These are phyloP conservation scores for Vicugna pacos DNA, from an alignment of 2,113 vertebrate species.

Conservation along the genomic window DNA sequence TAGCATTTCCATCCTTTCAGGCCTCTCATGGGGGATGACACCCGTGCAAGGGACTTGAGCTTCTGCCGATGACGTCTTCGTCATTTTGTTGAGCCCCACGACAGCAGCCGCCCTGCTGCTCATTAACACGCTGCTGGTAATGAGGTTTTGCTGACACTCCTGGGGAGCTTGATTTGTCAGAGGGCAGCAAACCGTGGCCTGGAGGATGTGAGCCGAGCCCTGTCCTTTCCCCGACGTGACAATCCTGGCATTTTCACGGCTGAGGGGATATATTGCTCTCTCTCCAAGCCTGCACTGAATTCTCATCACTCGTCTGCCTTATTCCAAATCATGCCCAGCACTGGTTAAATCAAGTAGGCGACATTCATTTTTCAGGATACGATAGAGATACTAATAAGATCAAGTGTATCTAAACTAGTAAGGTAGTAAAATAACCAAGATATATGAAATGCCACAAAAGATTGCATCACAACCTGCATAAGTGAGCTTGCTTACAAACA, in stretches of 20 bases:
- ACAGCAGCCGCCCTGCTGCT: not conserved
- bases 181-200: slow-evolving; percentile 48
- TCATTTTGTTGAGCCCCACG: slow-evolving; percentile 34
- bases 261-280: not conserved
- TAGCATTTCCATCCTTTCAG: slow-evolving; percentile 43
- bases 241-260: not conserved
- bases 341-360: not conserved
- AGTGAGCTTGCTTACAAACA: not conserved
- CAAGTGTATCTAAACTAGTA: not conserved
- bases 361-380: not conserved
- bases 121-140: slow-evolving; percentile 48
- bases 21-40: not conserved
- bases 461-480: not conserved
- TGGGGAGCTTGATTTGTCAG: slow-evolving; percentile 25
- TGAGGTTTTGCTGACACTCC: slow-evolving; percentile 21
- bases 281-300: not conserved
- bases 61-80: slow-evolving; percentile 2
- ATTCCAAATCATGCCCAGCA: not conserved
- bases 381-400: not conserved
- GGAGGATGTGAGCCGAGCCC: not conserved
- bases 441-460: not conserved
- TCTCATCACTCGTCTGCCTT: not conserved
- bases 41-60: not conserved
- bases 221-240: not conserved
- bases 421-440: not conserved